These are phyloP conservation scores for Xylocopa sonorina DNA, from an alignment of 1,140 invertebrate species.

Conservation along the genomic window DNA sequence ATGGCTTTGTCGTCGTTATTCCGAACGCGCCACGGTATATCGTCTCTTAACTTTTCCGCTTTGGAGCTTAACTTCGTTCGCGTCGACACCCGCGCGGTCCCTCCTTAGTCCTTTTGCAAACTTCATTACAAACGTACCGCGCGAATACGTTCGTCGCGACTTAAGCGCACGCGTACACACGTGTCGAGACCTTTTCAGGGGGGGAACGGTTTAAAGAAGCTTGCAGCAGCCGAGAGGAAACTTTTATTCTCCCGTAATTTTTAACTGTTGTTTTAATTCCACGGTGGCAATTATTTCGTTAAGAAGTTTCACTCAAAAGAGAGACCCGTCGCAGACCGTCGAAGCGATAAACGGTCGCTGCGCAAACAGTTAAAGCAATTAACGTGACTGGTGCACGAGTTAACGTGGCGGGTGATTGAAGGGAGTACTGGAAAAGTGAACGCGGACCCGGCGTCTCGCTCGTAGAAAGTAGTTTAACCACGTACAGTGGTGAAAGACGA, in stretches of 20 bases:
- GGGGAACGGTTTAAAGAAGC: too few relatives aligned
- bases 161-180: neutral
- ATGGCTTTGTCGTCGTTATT: slow-evolving; percentile 28
- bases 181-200: neutral
- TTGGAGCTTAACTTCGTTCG: slow-evolving; percentile 60
- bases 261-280: too few relatives aligned
- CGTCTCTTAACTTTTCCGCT: slow-evolving; percentile 62
- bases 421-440: neutral
- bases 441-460: slow-evolving; percentile 19
- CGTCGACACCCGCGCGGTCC: slow-evolving; percentile 16
- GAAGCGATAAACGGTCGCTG: too few relatives aligned
- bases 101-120: slow-evolving; percentile 44
- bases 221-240: too few relatives aligned
- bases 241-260: too few relatives aligned
- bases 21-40: slow-evolving; percentile 37
- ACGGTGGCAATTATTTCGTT: too few relatives aligned
- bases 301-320: too few relatives aligned
- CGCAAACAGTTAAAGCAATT: slow-evolving; percentile 46
- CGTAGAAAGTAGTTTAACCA: slow-evolving; percentile 23
- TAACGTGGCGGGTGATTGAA: slow-evolving; percentile 3
- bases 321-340: too few relatives aligned
- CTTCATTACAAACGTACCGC: slow-evolving; percentile 53
- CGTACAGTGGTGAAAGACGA: neutral
- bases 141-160: slow-evolving; percentile 26
- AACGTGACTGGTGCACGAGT: slow-evolving; percentile 17